Percentiles rank a stretch among this genome's conserved stretches.
phyloP scores from a whole-genome alignment of 2,888 invertebrate genomes.

The Caenorhabditis japonica region DNA sequence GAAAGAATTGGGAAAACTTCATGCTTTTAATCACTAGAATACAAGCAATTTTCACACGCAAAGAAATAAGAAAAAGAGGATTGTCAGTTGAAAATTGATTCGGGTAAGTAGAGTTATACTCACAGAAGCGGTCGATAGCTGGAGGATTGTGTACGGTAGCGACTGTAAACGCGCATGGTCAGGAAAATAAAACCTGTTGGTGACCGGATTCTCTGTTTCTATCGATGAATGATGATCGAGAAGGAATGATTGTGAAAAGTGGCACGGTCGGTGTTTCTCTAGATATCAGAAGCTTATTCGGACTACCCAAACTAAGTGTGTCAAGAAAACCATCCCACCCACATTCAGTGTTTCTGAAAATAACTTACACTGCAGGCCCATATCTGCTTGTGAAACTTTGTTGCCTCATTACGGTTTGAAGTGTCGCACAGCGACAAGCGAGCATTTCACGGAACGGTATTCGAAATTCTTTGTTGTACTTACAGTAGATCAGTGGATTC shows the following conservation, averaged over 20 bases:
- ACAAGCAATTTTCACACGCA: too few species aligned
- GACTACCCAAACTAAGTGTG: neutral
- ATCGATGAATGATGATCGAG: slow-evolving; percentile 35
- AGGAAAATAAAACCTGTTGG: slow-evolving; percentile 35
- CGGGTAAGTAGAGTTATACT: slow-evolving; percentile 51
- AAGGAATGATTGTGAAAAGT: slow-evolving; percentile 48
- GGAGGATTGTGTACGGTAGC: slow-evolving; percentile 52
- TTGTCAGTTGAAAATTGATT: neutral
- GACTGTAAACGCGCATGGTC: slow-evolving; percentile 48
- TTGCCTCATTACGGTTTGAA: slow-evolving; percentile 75
- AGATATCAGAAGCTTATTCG: slow-evolving; percentile 18
- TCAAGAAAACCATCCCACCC: slow-evolving; percentile 16
- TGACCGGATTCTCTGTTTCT: slow-evolving; percentile 29
- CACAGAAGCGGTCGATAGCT: slow-evolving; percentile 60
- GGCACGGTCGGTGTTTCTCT: slow-evolving; percentile 49
- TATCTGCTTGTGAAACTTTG: slow-evolving; percentile 74
- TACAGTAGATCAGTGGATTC: slow-evolving; percentile 92
- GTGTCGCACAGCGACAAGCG: slow-evolving; percentile 76
- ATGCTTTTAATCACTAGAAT: too few species aligned
- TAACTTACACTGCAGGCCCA: slow-evolving; percentile 71
- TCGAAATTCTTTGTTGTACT: slow-evolving; percentile 77
- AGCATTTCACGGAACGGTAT: slow-evolving; percentile 77
- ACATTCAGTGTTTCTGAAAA: neutral
- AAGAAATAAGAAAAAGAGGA: slow-evolving; percentile 11
- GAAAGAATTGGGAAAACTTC: slow-evolving; percentile 10